Percentiles rank a stretch among this genome's conserved stretches.
phyloP scores from a whole-genome alignment of 2,113 vertebrate genomes.

The Rallus limicola region DNA sequence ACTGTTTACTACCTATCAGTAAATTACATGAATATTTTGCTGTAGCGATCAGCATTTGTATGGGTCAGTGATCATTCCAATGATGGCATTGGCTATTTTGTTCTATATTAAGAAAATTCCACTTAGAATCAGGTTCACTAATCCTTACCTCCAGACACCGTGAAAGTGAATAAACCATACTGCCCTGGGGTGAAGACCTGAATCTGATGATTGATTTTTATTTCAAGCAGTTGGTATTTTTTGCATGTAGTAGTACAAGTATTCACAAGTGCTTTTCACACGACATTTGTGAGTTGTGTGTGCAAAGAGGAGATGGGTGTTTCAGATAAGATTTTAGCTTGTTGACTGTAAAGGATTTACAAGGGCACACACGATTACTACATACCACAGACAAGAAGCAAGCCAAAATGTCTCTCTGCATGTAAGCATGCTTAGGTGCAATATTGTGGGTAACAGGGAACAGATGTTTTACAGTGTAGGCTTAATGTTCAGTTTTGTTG shows the following conservation, averaged over 20 bases:
- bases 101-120: conserved; percentile 40
- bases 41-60: conserved; percentile 59
- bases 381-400: conserved; percentile 61
- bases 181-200: conserved; percentile 61
- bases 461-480: conserved; percentile 75
- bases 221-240: conserved; percentile 69
- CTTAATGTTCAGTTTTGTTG: conserved; percentile 70
- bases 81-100: conserved; percentile 1
- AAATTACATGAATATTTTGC: conserved; percentile 65
- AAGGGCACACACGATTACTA: conserved; percentile 58
- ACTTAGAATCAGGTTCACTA: conserved; percentile 67
- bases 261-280: conserved; percentile 74
- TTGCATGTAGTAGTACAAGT: conserved; percentile 76
- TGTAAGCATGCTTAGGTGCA: conserved; percentile 81
- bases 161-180: conserved; percentile 14
- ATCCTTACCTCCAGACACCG: conserved; percentile 64
- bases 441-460: conserved; percentile 78
- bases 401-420: conserved; percentile 73
- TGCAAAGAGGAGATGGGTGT: conserved; percentile 48
- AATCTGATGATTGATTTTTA: conserved; percentile 57
- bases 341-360: conserved; percentile 22
- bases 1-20: conserved; percentile 59
- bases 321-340: conserved; percentile 48
- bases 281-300: conserved; percentile 67
- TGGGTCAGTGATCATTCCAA: conserved; percentile 43